phyloP scores from a whole-genome alignment of 2,113 vertebrate species.

The Lasiurus borealis region DNA sequence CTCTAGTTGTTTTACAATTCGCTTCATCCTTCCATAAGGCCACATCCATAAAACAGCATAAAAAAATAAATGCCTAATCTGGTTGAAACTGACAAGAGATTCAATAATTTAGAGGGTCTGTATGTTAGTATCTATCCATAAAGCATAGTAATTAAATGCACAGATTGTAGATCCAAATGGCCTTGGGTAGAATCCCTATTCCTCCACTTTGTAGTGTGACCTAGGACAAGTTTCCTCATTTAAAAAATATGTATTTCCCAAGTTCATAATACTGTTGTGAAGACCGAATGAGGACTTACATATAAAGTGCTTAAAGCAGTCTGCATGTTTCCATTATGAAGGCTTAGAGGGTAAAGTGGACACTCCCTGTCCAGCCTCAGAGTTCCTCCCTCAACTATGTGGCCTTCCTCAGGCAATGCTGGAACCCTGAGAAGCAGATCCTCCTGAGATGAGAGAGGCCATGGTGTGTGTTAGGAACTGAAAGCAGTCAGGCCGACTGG shows the following conservation, averaged over 20 bases:
- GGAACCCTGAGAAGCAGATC: neutral
- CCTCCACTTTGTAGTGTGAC: neutral
- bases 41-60: neutral
- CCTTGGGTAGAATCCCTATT: neutral
- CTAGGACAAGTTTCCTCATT: neutral
- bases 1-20: neutral
- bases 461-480: neutral
- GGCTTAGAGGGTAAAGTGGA: neutral
- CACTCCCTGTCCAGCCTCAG: neutral
- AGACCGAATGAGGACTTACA: neutral
- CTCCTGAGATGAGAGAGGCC: neutral
- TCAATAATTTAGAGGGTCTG: neutral
- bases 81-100: neutral
- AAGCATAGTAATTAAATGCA: neutral
- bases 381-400: neutral
- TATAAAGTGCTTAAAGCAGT: neutral
- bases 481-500: neutral
- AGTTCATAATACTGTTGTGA: neutral
- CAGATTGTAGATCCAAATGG: neutral
- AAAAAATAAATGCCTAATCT: neutral
- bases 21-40: neutral
- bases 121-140: neutral
- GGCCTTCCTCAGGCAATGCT: neutral
- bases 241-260: conserved; percentile 30
- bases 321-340: too few relatives aligned